These are phyloP conservation scores for Dasyprocta punctata DNA, from an alignment of 2,113 vertebrate genomes.

Conservation along the genomic window DNA sequence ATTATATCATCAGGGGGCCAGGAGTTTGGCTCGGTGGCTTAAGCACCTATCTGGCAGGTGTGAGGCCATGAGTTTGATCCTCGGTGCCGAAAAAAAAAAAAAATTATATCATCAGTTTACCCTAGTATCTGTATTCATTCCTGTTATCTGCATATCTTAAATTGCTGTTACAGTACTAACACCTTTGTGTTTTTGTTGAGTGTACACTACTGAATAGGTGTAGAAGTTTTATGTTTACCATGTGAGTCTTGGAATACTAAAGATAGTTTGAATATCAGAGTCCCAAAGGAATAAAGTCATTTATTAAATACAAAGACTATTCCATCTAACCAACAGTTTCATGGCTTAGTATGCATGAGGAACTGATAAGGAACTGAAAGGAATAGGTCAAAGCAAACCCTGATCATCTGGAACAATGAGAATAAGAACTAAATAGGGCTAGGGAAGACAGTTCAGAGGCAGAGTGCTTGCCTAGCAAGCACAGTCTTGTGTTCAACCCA, in stretches of 20 bases:
- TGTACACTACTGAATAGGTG: constrained; percentile 89
- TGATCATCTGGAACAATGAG: constrained; percentile 14
- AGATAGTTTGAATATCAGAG: constrained; percentile 88
- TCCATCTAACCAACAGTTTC: constrained; percentile 6
- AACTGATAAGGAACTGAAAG: not conserved
- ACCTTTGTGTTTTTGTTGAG: constrained; percentile 91
- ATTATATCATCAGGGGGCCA: constrained; percentile 89
- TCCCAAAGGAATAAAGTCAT: not conserved
- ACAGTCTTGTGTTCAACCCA: not conserved
- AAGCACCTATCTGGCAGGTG: too few species aligned
- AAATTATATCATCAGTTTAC: constrained; percentile 88
- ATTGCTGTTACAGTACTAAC: constrained; percentile 85
- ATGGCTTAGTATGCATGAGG: not conserved
- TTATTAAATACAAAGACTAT: not conserved
- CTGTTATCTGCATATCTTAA: constrained; percentile 88
- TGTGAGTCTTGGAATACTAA: constrained; percentile 90
- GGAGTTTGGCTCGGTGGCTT: too few species aligned
- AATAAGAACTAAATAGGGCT: not conserved
- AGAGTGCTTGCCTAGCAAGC: not conserved
- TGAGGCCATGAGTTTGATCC: too few species aligned
- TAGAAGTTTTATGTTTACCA: constrained; percentile 88
- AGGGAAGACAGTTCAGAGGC: not conserved
- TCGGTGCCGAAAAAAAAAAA: too few species aligned
- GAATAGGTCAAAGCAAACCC: not conserved
- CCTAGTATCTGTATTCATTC: constrained; percentile 91